phyloP scores from a whole-genome alignment of 2,113 vertebrate genomes.

The Rhadina sibilatrix region DNA sequence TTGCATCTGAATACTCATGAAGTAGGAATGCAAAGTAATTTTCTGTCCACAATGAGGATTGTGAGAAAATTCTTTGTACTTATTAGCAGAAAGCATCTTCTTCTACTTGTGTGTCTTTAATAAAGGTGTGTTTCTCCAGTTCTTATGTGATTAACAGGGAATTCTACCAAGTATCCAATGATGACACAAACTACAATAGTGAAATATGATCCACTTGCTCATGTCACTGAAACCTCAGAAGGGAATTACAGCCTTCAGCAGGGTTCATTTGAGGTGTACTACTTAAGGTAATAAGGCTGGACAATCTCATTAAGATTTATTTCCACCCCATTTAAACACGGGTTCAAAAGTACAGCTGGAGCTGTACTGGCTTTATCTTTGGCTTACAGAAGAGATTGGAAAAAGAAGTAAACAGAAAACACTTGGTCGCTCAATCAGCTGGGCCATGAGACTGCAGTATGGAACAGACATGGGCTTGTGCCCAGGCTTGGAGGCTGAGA shows the following conservation, averaged over 20 bases:
- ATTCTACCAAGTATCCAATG: not conserved
- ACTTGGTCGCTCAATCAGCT: accelerated
- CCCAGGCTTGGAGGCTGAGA: not conserved
- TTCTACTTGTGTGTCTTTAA: not conserved
- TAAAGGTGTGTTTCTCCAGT: not conserved
- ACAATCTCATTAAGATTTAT: constrained; percentile 63
- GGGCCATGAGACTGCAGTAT: not conserved
- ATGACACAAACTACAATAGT: not conserved
- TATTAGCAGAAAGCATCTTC: not conserved
- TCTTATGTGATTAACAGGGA: not conserved
- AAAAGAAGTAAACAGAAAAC: constrained; percentile 43
- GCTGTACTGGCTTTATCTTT: constrained; percentile 39
- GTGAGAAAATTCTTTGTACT: not conserved
- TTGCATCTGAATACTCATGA: not conserved
- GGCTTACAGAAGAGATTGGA: constrained; percentile 12
- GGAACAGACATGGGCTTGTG: not conserved
- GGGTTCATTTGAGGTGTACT: constrained; percentile 44
- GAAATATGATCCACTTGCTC: constrained; percentile 29
- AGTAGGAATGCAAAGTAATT: not conserved
- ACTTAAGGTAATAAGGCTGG: constrained; percentile 58
- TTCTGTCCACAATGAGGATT: not conserved
- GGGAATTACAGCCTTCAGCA: constrained; percentile 31
- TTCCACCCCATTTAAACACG: constrained; percentile 7
- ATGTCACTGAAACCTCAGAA: constrained; percentile 25
- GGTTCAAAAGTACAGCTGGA: constrained; percentile 61